A percentile compares a stretch with the other conserved stretches of the same genome.
Conservation (phyloP, 2,888 invertebrate genomes). For the Rutpela maculata region DNA sequence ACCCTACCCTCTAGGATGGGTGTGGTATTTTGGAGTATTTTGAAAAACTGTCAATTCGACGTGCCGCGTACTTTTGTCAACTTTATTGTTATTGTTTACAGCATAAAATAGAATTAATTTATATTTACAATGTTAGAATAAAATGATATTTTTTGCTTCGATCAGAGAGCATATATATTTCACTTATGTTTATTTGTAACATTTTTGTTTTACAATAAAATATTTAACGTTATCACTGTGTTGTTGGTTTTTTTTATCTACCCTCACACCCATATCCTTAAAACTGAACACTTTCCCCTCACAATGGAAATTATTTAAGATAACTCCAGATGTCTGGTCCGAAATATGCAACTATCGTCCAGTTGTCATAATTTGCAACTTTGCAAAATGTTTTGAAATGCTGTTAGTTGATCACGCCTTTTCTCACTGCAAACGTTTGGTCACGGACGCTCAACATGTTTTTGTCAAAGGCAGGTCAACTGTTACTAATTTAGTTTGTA, state of each 20-base stretch:
- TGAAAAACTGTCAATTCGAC: constrained; percentile 25
- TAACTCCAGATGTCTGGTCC: too few species aligned
- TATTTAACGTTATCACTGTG: constrained; percentile 62
- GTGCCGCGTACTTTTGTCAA: constrained; percentile 36
- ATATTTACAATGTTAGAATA: constrained; percentile 62
- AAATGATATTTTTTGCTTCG: constrained; percentile 53
- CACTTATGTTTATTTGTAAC: constrained; percentile 66
- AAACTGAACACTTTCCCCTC: too few species aligned
- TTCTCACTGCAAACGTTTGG: too few species aligned
- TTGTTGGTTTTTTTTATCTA: background rate
- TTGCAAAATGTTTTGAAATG: too few species aligned
- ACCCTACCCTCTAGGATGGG: background rate
- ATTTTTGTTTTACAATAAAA: constrained; percentile 70
- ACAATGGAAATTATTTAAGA: too few species aligned
- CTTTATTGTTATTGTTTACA: constrained; percentile 63
- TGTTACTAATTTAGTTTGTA: too few species aligned
- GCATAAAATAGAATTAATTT: constrained; percentile 56
- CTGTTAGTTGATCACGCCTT: too few species aligned
- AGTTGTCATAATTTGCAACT: too few species aligned
- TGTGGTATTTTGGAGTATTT: constrained; percentile 12
- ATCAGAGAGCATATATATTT: constrained; percentile 46
- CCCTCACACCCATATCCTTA: too few species aligned
- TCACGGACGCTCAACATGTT: too few species aligned
- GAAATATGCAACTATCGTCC: too few species aligned
- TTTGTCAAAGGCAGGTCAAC: too few species aligned